Conservation (phyloP, 2,113 vertebrate species). For the Pelecanoides urinatrix region DNA sequence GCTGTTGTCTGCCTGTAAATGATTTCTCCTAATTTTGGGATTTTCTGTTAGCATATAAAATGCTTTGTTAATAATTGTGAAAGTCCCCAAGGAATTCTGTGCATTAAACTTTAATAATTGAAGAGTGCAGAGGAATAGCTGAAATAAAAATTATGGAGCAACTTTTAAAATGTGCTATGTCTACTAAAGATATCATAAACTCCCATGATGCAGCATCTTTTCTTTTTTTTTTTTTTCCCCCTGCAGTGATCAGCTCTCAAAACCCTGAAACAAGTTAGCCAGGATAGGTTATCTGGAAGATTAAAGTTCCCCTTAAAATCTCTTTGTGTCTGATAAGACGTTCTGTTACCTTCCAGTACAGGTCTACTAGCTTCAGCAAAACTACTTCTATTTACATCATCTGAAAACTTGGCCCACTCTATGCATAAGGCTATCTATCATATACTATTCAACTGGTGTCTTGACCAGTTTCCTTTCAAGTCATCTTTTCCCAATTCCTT, state of each 20-base stretch:
- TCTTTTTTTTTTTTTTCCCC: not conserved
- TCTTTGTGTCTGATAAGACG: not conserved
- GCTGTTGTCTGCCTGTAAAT: conserved; percentile 53
- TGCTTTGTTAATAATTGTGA: conserved; percentile 49
- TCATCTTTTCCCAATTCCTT: not conserved
- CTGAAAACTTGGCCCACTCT: not conserved
- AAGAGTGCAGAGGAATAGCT: not conserved
- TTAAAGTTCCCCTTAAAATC: not conserved
- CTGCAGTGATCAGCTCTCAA: not conserved
- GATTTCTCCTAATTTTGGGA: conserved; percentile 51
- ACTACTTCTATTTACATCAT: not conserved
- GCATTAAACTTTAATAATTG: conserved; percentile 52
- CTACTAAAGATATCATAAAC: not conserved
- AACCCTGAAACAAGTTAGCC: not conserved
- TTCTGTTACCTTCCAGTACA: not conserved
- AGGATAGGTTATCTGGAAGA: not conserved
- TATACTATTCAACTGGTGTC: not conserved
- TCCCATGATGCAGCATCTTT: not conserved
- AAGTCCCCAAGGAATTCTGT: conserved; percentile 32
- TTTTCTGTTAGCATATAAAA: conserved; percentile 51
- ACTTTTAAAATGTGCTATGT: not conserved
- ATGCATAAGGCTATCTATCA: not conserved
- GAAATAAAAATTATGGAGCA: not conserved
- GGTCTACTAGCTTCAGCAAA: not conserved
- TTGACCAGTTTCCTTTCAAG: not conserved